Evolutionary conservation across 2,888 invertebrate species (phyloP).

Genomic region (Lasioglossum marginatum): DNA sequence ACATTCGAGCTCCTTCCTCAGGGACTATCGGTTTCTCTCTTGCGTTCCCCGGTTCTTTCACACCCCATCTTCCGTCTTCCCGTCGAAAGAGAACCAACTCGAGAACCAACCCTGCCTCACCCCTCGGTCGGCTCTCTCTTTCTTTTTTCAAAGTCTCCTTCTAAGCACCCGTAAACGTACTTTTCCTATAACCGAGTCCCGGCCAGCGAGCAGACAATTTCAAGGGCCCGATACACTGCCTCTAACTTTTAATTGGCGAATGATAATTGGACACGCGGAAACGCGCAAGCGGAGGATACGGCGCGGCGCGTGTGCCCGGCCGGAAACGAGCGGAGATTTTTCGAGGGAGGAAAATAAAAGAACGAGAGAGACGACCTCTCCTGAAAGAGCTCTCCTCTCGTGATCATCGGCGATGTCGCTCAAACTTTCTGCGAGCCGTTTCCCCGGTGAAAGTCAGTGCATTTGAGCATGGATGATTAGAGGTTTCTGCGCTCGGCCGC

Average conservation of each 20-base stretch:
- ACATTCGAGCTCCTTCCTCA: conserved; percentile 44
- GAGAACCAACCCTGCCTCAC: conserved; percentile 12
- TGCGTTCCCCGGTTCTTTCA: conserved; percentile 21
- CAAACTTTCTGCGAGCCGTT: background rate
- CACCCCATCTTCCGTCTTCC: conserved; percentile 33
- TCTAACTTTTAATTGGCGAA: conserved; percentile 75
- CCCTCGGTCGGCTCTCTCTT: background rate
- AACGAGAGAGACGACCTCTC: background rate
- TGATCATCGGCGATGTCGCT: background rate
- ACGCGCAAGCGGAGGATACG: conserved; percentile 48
- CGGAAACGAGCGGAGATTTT: conserved; percentile 32
- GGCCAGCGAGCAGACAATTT: conserved; percentile 38
- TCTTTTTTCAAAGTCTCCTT: conserved; percentile 37
- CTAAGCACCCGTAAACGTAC: conserved; percentile 57
- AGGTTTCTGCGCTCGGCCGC: background rate
- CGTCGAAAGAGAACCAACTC: conserved; percentile 6
- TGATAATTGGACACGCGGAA: conserved; percentile 72
- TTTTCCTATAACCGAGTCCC: conserved; percentile 64
- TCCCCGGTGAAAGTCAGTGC: background rate
- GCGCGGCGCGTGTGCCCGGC: conserved; percentile 10
- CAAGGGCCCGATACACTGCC: conserved; percentile 55
- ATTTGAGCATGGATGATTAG: background rate
- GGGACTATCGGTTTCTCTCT: conserved; percentile 48
- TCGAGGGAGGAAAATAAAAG: conserved; percentile 31
- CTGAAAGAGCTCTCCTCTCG: background rate